Conservation (phyloP, 2,888 invertebrate genomes). For the Trissoscelio sp. region DNA sequence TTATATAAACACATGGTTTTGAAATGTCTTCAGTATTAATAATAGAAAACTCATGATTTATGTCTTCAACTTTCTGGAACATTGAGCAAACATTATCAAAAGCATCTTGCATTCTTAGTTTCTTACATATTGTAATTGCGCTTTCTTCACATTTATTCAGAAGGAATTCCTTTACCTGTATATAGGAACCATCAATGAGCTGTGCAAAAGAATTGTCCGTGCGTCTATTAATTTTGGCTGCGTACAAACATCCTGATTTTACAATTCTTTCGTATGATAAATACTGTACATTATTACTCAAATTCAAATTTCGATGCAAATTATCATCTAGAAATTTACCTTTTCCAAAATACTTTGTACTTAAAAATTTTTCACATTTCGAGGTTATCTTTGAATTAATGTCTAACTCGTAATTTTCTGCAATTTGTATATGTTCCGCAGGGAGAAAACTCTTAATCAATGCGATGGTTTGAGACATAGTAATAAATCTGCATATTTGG, state of each 20-base stretch:
- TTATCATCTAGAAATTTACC: background rate
- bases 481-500: background rate
- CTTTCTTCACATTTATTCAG: background rate
- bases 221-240: background rate
- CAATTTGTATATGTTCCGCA: background rate
- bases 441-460: background rate
- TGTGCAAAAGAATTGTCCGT: conserved; percentile 8
- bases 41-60: background rate
- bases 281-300: background rate
- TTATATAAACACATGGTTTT: conserved; percentile 24
- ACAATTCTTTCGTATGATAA: background rate
- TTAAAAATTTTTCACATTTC: background rate
- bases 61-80: conserved; percentile 10
- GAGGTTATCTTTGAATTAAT: conserved; percentile 4
- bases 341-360: conserved; percentile 12
- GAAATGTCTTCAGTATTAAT: conserved; percentile 13
- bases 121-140: background rate
- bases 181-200: background rate
- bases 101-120: background rate
- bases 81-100: background rate
- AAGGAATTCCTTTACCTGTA: conserved; percentile 5
- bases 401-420: background rate
- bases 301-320: background rate
- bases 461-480: background rate
- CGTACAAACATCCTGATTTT: background rate